phyloP scores from a whole-genome alignment of 2,888 invertebrate genomes.

The Cabera pusaria region DNA sequence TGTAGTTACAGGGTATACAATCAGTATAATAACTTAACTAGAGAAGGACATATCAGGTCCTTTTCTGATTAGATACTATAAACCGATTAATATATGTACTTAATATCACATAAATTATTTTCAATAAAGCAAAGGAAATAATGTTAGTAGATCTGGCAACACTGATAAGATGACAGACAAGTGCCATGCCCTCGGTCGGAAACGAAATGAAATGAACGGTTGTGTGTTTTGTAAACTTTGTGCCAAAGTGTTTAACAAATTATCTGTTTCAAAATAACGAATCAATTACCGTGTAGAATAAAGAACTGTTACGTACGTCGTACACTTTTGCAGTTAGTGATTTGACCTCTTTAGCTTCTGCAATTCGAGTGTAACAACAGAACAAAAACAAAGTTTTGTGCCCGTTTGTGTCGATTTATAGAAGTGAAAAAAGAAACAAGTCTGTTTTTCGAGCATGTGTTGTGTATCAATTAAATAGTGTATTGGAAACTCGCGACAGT shows the following conservation, averaged over 20 bases:
- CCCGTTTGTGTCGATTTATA: neutral
- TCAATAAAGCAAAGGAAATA: conserved; percentile 3
- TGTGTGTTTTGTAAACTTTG: conserved; percentile 64
- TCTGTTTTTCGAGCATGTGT: conserved; percentile 18
- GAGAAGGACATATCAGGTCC: no score
- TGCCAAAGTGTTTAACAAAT: conserved; percentile 46
- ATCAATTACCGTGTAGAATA: conserved; percentile 39
- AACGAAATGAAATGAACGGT: conserved; percentile 33
- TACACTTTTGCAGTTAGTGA: conserved; percentile 37
- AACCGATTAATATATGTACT: no score
- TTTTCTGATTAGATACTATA: no score
- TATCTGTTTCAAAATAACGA: conserved; percentile 48
- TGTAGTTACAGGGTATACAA: no score
- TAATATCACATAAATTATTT: no score
- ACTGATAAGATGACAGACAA: conserved; percentile 40
- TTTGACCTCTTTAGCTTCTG: conserved; percentile 20
- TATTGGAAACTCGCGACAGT: no score
- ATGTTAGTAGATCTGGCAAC: conserved; percentile 39
- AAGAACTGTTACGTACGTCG: conserved; percentile 37
- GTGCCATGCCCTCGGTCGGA: conserved; percentile 48
- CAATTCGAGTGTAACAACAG: conserved; percentile 9
- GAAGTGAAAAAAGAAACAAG: conserved; percentile 24
- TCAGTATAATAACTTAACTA: no score
- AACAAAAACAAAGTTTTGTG: conserved; percentile 6
- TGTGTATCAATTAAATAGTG: no score